Evolutionary conservation across 2,888 invertebrate species (phyloP).

Genomic region (Lordiphosa andalusiaca): DNA sequence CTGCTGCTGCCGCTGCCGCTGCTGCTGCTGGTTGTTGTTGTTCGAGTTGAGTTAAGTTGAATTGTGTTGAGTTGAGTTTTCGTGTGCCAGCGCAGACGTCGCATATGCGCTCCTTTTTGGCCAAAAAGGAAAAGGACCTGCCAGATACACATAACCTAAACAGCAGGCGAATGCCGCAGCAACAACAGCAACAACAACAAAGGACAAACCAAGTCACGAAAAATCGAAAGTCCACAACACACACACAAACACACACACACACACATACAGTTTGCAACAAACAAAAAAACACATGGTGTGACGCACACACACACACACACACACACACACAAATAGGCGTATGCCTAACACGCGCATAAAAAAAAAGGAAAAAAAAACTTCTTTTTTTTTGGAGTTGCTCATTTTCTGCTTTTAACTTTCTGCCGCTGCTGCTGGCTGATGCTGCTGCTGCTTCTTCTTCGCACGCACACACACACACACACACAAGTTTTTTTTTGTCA

Average conservation of each 20-base stretch:
- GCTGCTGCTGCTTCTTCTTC: neutral
- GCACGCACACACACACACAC: neutral
- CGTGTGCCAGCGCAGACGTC: constrained; percentile 62
- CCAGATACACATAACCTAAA: constrained; percentile 51
- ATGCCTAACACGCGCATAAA: constrained; percentile 52
- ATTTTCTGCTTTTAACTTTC: neutral
- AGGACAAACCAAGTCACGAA: constrained; percentile 52
- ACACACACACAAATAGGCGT: constrained; percentile 43
- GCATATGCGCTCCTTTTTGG: constrained; percentile 17
- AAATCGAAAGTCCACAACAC: constrained; percentile 61
- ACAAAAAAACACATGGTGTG: constrained; percentile 7
- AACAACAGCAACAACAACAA: constrained; percentile 12
- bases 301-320: constrained; percentile 11
- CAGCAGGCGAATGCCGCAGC: constrained; percentile 46
- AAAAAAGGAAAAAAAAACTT: constrained; percentile 19
- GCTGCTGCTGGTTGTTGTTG: constrained; percentile 19
- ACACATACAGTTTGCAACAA: neutral
- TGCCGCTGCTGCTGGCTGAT: neutral
- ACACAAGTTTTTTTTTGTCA: too few species aligned
- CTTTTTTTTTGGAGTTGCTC: constrained; percentile 11
- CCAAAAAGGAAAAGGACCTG: constrained; percentile 49
- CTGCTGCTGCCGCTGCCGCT: constrained; percentile 10
- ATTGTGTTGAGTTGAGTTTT: constrained; percentile 61
- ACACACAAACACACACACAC: constrained; percentile 5
- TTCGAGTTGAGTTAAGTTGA: constrained; percentile 65